A percentile compares a stretch with the other conserved stretches of the same genome.
These are phyloP conservation scores for Henricia sp. DNA, from an alignment of 53 echinoderm and acorn worm genomes.

Conservation along the genomic window DNA sequence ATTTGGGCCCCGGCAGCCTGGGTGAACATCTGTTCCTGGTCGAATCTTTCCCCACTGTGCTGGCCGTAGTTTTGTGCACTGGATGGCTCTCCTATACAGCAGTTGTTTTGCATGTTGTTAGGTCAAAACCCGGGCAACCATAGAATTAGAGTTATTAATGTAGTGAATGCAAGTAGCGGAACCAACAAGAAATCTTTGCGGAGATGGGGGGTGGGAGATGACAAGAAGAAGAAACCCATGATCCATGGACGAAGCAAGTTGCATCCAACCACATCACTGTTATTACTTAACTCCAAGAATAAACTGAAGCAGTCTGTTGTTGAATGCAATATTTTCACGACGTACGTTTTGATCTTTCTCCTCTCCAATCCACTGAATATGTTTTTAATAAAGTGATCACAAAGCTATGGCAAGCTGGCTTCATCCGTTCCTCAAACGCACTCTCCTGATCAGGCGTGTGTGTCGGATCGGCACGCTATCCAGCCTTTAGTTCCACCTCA, in stretches of 20 bases:
- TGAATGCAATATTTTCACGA: neutral
- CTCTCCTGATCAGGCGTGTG: slow-evolving; percentile 44
- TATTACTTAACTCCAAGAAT: neutral
- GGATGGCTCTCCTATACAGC: neutral
- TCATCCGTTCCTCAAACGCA: slow-evolving; percentile 9
- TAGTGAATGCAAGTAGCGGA: neutral
- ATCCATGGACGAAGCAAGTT: neutral
- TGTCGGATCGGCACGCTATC: slow-evolving; percentile 59
- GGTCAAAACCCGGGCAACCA: slow-evolving; percentile 39
- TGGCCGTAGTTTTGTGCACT: neutral
- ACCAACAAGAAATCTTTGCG: too few species aligned
- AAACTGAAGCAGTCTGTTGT: slow-evolving; percentile 1
- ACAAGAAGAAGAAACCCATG: neutral
- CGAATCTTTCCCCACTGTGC: slow-evolving; percentile 41
- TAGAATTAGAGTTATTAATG: neutral
- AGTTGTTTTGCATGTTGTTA: slow-evolving; percentile 16
- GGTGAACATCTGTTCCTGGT: slow-evolving; percentile 37
- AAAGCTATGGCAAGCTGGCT: slow-evolving; percentile 39
- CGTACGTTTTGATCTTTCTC: neutral
- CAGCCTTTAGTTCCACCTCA: slow-evolving; percentile 62
- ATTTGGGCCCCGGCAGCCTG: slow-evolving; percentile 4
- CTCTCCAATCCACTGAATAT: slow-evolving; percentile 41
- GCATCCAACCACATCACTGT: slow-evolving; percentile 20
- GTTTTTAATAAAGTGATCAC: slow-evolving; percentile 63
- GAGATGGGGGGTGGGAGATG: too few species aligned